Evolutionary conservation across 2,113 vertebrate species (phyloP).

Genomic region (Abramis brama): DNA sequence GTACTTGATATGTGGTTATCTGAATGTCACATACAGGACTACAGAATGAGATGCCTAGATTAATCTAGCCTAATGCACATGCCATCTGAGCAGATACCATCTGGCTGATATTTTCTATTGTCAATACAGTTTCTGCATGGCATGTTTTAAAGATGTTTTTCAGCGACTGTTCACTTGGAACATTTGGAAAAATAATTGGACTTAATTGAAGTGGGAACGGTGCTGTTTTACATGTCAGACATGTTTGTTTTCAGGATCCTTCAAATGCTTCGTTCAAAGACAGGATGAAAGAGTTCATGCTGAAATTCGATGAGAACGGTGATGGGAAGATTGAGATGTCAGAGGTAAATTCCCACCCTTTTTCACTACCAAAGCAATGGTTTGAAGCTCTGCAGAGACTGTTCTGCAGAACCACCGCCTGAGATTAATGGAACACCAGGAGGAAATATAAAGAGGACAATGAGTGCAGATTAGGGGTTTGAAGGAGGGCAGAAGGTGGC

Average conservation of each 20-base stretch:
- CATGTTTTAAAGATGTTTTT: neutral
- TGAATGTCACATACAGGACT: conserved; percentile 69
- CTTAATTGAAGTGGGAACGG: neutral
- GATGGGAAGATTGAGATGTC: conserved; percentile 94
- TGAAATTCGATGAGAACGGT: conserved; percentile 88
- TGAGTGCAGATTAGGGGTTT: conserved; percentile 25
- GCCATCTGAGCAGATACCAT: conserved; percentile 36
- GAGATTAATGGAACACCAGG: conserved; percentile 3
- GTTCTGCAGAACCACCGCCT: neutral
- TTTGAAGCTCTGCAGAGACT: neutral
- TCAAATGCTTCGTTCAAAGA: conserved; percentile 74
- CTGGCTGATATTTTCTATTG: conserved; percentile 33
- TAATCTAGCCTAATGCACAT: conserved; percentile 25
- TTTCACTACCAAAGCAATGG: neutral
- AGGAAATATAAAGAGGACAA: conserved; percentile 17
- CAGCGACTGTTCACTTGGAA: neutral
- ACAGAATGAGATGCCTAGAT: neutral
- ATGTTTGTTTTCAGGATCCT: conserved; percentile 68
- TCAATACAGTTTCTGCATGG: neutral
- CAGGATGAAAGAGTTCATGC: conserved; percentile 94
- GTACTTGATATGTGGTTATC: conserved; percentile 57
- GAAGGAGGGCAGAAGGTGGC: conserved; percentile 22
- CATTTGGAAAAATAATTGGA: neutral
- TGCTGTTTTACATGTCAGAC: conserved; percentile 6
- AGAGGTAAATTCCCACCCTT: conserved; percentile 78